Conservation (phyloP, 2,113 vertebrate genomes). For the Tangachromis dhanisi region DNA sequence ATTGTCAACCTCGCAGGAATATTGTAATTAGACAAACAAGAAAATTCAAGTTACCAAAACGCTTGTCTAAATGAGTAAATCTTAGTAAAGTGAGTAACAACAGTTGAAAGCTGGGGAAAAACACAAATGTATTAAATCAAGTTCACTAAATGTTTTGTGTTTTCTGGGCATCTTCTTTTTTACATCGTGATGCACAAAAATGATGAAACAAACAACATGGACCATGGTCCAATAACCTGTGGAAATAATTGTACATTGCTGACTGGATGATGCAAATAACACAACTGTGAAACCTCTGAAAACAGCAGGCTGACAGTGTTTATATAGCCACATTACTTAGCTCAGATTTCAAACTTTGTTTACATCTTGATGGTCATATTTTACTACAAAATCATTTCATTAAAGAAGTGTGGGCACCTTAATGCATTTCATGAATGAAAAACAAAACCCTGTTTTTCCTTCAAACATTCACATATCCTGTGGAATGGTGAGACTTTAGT, state of each 20-base stretch:
- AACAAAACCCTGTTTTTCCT: rapidly evolving
- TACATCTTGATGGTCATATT: background rate
- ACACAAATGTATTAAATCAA: background rate
- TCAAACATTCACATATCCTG: background rate
- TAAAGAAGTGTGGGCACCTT: background rate
- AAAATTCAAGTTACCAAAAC: background rate
- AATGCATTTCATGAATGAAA: background rate
- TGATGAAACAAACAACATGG: background rate
- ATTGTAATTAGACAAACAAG: background rate
- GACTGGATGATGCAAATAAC: background rate
- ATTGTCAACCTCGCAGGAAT: background rate
- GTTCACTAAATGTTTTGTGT: background rate
- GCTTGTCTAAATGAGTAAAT: background rate
- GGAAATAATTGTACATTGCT: background rate
- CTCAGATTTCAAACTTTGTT: background rate
- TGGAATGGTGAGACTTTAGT: background rate
- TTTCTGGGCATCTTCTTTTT: background rate
- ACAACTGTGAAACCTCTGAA: background rate
- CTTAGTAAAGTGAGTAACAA: background rate
- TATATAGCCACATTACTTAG: background rate
- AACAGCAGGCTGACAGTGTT: background rate
- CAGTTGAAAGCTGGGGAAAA: background rate
- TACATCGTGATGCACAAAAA: background rate
- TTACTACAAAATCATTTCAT: background rate
- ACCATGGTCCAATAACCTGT: rapidly evolving